A percentile compares a stretch with the other conserved stretches of the same genome.
Conservation (phyloP, 2,113 vertebrate genomes). For the Odontesthes bonariensis region DNA sequence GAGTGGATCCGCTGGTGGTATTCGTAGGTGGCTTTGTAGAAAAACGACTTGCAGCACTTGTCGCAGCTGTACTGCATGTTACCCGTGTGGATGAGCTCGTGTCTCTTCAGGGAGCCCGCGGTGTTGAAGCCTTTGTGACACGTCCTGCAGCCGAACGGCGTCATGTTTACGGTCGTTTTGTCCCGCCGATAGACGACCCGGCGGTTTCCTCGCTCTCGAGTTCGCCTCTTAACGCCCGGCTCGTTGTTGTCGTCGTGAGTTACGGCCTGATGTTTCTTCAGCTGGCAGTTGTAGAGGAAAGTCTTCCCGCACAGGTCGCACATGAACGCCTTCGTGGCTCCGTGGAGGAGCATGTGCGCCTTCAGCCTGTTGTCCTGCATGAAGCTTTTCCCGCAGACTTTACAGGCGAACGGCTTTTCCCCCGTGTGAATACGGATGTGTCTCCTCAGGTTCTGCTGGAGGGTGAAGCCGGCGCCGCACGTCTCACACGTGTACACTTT, state of each 20-base stretch:
- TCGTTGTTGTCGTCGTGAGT: constrained; percentile 20
- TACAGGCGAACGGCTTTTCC: constrained; percentile 65
- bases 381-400: constrained; percentile 74
- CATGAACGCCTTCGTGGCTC: constrained; percentile 77
- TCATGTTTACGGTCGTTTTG: constrained; percentile 56
- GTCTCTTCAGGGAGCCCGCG: constrained; percentile 43
- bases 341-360: constrained; percentile 79
- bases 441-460: constrained; percentile 73
- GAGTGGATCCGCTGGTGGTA: constrained; percentile 76
- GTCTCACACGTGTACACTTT: constrained; percentile 73
- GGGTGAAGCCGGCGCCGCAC: constrained; percentile 74
- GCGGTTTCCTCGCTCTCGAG: constrained; percentile 20
- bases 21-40: constrained; percentile 74
- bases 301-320: constrained; percentile 81
- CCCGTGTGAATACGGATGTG: constrained; percentile 77
- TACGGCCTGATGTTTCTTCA: constrained; percentile 72
- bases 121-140: constrained; percentile 73
- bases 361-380: constrained; percentile 76
- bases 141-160: constrained; percentile 71
- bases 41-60: constrained; percentile 68
- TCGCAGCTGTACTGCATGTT: constrained; percentile 58
- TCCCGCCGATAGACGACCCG: constrained; percentile 66
- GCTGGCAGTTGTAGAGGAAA: constrained; percentile 79
- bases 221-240: constrained; percentile 1
- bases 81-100: constrained; percentile 66